Conservation (phyloP, 2,888 invertebrate genomes). For the Spatulosminthurus flaviceps region DNA sequence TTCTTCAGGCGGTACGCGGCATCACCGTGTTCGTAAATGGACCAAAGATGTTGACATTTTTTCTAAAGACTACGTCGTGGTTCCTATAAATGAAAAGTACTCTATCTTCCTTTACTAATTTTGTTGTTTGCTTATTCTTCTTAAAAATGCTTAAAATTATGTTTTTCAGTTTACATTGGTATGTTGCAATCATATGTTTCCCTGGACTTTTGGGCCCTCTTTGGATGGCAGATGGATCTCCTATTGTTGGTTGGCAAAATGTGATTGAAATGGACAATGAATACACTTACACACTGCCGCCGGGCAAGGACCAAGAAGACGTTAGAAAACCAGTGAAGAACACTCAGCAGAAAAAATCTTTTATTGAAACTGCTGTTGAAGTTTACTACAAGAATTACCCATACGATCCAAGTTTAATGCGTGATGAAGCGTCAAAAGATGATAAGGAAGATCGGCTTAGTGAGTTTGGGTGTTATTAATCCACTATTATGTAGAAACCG, state of each 20-base stretch:
- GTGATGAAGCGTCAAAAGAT: too few relatives aligned
- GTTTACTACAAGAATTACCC: too few relatives aligned
- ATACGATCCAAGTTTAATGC: too few relatives aligned
- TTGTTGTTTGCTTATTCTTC: too few relatives aligned
- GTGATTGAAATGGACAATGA: not conserved
- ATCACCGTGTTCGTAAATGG: constrained; percentile 92
- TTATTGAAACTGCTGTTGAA: too few relatives aligned
- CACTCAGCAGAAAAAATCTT: too few relatives aligned
- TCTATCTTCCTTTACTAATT: too few relatives aligned
- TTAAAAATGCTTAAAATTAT: too few relatives aligned
- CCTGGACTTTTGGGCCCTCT: constrained; percentile 76
- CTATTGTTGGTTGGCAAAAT: constrained; percentile 34
- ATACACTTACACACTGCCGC: constrained; percentile 14
- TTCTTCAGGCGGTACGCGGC: constrained; percentile 83
- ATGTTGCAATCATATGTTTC: constrained; percentile 94
- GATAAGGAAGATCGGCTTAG: too few relatives aligned
- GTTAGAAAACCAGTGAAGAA: not conserved
- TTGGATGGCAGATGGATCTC: constrained; percentile 33
- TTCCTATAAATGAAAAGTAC: constrained; percentile 96
- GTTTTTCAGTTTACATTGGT: constrained; percentile 85
- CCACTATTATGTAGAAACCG: too few relatives aligned
- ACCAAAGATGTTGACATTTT: constrained; percentile 96
- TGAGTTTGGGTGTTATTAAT: too few relatives aligned
- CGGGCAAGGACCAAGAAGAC: constrained; percentile 36
- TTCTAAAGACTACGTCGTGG: constrained; percentile 93